These are phyloP conservation scores for Struthio camelus DNA, from an alignment of 2,113 vertebrate species.

Conservation along the genomic window DNA sequence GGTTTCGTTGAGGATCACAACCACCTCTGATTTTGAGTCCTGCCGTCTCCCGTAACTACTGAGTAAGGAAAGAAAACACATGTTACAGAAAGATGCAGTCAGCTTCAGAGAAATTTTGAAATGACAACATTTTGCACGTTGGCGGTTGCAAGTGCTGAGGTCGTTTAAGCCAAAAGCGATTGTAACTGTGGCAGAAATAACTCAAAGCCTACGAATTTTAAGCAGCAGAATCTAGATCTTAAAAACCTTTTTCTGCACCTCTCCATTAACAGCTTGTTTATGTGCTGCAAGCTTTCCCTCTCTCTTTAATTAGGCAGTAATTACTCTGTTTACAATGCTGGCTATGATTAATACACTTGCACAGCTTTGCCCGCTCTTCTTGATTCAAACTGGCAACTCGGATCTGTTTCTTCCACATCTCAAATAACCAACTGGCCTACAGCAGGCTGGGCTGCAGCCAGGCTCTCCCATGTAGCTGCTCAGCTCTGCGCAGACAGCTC, in stretches of 20 bases:
- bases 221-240: not conserved
- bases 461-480: not conserved
- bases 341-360: not conserved
- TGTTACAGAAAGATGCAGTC: not conserved
- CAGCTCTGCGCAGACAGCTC: not conserved
- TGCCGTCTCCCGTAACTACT: not conserved
- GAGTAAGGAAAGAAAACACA: not conserved
- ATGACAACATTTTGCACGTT: not conserved
- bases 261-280: not conserved
- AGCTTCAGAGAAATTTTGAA: not conserved
- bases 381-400: not conserved
- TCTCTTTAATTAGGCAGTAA: not conserved
- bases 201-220: not conserved
- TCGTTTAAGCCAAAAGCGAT: not conserved
- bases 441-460: not conserved
- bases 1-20: not conserved
- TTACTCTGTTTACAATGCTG: not conserved
- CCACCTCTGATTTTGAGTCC: not conserved
- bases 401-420: not conserved
- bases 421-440: not conserved
- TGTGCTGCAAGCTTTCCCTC: not conserved
- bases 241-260: constrained; percentile 7
- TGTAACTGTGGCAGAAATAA: not conserved
- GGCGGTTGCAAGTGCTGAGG: not conserved
- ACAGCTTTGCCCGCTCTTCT: not conserved